Percentiles rank a stretch among this genome's conserved stretches.
Evolutionary conservation across 2,888 invertebrate species (phyloP).

Genomic region (Platycheirus albimanus): DNA sequence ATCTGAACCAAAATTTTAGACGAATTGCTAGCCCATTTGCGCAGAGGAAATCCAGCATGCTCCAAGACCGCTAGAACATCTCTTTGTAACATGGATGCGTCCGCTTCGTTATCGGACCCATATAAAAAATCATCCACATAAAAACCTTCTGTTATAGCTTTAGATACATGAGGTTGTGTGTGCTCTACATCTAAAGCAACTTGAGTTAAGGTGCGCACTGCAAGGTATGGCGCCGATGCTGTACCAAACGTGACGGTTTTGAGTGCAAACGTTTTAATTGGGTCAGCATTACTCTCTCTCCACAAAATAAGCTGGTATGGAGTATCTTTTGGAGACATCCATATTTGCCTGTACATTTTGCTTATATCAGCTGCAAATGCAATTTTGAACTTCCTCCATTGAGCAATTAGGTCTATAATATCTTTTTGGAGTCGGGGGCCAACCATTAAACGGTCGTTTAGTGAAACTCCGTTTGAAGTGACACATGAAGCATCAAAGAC

Average conservation of each 20-base stretch:
- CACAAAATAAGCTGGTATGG: too few relatives aligned
- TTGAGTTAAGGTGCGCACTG: too few relatives aligned
- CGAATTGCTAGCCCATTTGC: slow-evolving; percentile 42
- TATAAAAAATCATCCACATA: slow-evolving; percentile 32
- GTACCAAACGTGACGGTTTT: too few relatives aligned
- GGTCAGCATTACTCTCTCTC: too few relatives aligned
- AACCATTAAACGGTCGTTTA: slow-evolving; percentile 24
- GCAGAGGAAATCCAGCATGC: slow-evolving; percentile 30
- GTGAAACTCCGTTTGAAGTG: background rate
- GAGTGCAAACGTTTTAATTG: too few relatives aligned
- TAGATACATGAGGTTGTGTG: slow-evolving; percentile 6
- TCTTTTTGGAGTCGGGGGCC: slow-evolving; percentile 14
- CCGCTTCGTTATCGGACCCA: slow-evolving; percentile 35
- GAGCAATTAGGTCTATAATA: background rate
- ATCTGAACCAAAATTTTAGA: slow-evolving; percentile 14
- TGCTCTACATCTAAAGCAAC: too few relatives aligned
- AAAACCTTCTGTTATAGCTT: background rate
- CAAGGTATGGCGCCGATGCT: too few relatives aligned
- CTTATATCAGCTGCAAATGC: slow-evolving; percentile 1
- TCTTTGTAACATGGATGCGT: slow-evolving; percentile 20
- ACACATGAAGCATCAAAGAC: slow-evolving; percentile 17
- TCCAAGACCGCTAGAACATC: slow-evolving; percentile 9
- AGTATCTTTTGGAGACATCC: too few relatives aligned
- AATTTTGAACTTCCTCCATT: background rate
- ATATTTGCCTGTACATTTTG: too few relatives aligned